Base-by-base conservation (phyloP, 2,888 invertebrate species). In the Acleris sparsana region DNA sequence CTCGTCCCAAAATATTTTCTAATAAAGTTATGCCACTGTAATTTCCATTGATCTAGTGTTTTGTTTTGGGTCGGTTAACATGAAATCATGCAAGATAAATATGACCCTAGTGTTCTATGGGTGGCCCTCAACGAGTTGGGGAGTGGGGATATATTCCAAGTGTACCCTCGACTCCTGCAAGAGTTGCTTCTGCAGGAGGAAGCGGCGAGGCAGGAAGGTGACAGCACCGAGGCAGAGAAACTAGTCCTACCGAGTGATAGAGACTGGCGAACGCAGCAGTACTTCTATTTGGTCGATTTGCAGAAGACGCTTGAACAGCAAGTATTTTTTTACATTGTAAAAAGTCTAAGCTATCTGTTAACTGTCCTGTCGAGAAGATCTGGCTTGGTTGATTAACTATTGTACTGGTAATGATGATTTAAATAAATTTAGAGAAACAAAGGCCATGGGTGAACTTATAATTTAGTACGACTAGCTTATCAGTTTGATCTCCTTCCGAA, bases 221-320 rank as follows among this genome's bases (percentile, higher is more conserved):
- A 92, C 70, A 87, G 83, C 16, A 86, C 80, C 43, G 93, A 93
- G 70, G 86, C 92, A 13, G 94, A 94, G 69, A 92, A 92, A 51
- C 88, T 96, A 66, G 91, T 95, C 46, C 87, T 96, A 48, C 96
- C 96, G 11, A 96, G 96, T 75, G 95, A 96, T 75, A 94, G 93
- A 72, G 94, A 94, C 44, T 96, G 95, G 94, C 89, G 95, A 67
- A 92, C 94, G 49, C 94, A 94, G 71, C 94, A 95, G 78, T 96
- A 96, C 79, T 95, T 95, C 79, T 89, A 92, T 67, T 87, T 96
- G 70, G 95, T 96, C 17, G 94, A 94, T 53, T 87, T 94, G 79
- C 96, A 96, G 80, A 93, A 95, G 75, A 83, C 86, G 70, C 72
- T 84, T 72, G 78, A 86, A 72, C 77, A 74, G 84, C 76, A 72